Evolutionary conservation across 2,113 vertebrate genomes (phyloP).

Genomic region (Anhinga rufa): DNA sequence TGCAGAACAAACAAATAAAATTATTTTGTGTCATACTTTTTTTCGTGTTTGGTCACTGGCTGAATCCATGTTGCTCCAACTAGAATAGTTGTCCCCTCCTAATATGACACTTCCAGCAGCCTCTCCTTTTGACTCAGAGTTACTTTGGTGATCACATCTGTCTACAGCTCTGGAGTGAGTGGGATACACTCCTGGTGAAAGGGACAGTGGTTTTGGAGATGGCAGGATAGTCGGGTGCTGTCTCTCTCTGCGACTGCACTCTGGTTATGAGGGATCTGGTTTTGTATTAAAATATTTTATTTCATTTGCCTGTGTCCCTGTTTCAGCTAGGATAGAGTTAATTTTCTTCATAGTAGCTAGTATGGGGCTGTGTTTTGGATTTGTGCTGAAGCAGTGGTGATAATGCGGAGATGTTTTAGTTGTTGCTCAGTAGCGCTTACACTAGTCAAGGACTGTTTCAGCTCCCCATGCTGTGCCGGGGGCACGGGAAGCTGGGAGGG

Average conservation of each 20-base stretch:
- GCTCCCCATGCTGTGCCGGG: no score
- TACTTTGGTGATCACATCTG: neutral
- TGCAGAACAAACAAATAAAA: neutral
- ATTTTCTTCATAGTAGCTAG: no score
- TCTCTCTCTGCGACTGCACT: neutral
- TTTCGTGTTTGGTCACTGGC: neutral
- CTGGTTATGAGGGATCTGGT: neutral
- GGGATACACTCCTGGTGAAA: neutral
- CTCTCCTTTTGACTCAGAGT: neutral
- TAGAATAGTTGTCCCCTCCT: neutral
- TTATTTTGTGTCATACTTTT: neutral
- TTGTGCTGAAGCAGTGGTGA: no score
- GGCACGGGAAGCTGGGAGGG: no score
- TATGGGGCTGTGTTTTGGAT: no score
- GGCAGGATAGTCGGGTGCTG: no score
- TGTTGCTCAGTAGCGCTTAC: no score
- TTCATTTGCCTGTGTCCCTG: neutral
- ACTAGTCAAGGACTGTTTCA: no score
- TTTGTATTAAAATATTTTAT: neutral
- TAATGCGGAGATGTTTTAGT: no score
- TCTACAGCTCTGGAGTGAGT: neutral
- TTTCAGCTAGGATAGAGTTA: no score
- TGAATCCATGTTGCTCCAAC: neutral
- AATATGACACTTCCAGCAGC: neutral
- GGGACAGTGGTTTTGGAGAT: neutral